Evolutionary conservation across 2,888 invertebrate species (phyloP), one percentile per base, ranked within the genome.

Genomic region (Limnephilus rhombicus): DNA sequence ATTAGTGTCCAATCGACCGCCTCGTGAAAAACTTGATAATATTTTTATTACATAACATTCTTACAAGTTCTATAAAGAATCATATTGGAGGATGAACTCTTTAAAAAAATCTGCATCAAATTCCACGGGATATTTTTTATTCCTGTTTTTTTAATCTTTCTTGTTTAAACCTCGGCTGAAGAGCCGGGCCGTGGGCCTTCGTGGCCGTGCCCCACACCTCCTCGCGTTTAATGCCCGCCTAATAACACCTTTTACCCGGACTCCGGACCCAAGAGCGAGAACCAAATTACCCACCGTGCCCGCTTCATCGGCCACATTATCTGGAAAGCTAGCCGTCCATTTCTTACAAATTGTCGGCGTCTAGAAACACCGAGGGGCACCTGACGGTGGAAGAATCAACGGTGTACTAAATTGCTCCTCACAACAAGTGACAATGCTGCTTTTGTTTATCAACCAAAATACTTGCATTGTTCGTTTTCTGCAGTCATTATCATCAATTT

Each of bases 151-250:
- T 29, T 31, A 31, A 29, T 34, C 13, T 82, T 82, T 85, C 18
- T 85, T 85, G 15, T 85, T 45, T 85, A 86, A 86, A 86, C 53
- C 88, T 68, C 88, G 68, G 34, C 12, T 68, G 68, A 86, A 86
- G 49, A 37, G 88, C 68, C 15, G 88, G 15, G 15, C 88, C 45
- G 24, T 34, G 49, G 87, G 53, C 53, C 53, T n/a, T n/a, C 53
- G 53, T 29, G 31, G 68, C 34, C 37, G 88, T 68, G 88, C 68
- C 68, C 88, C 88, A 88, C 88, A 88, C 88, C 88, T 88, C 88
- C 37, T 68, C 68, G 88, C 88, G 88, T 88, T 88, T 88, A 88
- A 88, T 88, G 88, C 31, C 88, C 88, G 88, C 68, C 88, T 88
- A 88, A 88, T 88, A 88, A 88, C 88, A 88, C 88, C 88, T 88